A percentile compares a stretch with the other conserved stretches of the same genome.
These are phyloP conservation scores for Synodontis membranacea DNA, from an alignment of 2,113 vertebrate genomes.

Conservation along the genomic window DNA sequence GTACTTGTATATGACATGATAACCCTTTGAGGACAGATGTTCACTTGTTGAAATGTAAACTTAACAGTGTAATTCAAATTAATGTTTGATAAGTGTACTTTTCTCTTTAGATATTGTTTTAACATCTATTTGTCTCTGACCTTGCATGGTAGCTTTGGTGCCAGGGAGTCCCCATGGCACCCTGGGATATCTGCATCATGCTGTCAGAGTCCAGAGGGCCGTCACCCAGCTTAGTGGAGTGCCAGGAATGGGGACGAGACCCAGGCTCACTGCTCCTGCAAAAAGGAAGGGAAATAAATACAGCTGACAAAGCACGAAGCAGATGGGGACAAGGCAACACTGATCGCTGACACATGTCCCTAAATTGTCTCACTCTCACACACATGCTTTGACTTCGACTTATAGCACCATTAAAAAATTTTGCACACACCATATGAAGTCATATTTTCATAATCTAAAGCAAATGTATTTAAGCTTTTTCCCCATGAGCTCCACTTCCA, in stretches of 20 bases:
- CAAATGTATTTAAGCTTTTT: neutral
- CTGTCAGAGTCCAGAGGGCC: constrained; percentile 73
- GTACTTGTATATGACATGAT: neutral
- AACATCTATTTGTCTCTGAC: constrained; percentile 67
- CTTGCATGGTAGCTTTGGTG: constrained; percentile 87
- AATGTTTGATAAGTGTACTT: constrained; percentile 13
- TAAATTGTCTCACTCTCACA: neutral
- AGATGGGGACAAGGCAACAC: constrained; percentile 8
- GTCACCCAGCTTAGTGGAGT: constrained; percentile 81
- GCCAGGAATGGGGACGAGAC: constrained; percentile 91
- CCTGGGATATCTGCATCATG: constrained; percentile 90
- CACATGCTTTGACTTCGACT: no score
- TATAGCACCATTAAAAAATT: neutral
- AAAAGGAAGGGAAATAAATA: constrained; percentile 4
- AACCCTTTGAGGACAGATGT: constrained; percentile 9
- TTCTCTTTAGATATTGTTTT: constrained; percentile 19
- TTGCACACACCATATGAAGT: neutral
- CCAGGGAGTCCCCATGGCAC: constrained; percentile 83
- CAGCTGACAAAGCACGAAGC: neutral
- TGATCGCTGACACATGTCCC: neutral
- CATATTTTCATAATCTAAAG: neutral
- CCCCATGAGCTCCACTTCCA: neutral
- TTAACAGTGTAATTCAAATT: neutral
- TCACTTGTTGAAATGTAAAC: neutral
- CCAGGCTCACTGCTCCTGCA: constrained; percentile 78